Base-by-base conservation (phyloP, 1,140 invertebrate genomes). In the Drosophila azteca region DNA sequence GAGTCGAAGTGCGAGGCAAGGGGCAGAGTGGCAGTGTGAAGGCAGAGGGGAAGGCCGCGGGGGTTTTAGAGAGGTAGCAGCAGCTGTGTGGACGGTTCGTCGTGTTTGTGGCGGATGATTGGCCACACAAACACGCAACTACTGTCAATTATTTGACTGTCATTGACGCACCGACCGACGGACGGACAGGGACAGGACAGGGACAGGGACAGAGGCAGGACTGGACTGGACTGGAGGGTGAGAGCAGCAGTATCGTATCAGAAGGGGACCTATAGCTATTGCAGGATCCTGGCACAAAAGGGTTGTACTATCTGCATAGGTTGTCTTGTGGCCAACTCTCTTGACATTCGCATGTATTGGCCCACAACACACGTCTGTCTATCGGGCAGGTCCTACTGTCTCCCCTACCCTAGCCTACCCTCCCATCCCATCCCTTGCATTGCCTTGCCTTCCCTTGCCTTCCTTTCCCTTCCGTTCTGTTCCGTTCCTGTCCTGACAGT, bases 141-240 rank as follows among this genome's bases (percentile, higher is more conserved):
- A 90, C 85, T 90, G 85, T 90, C 85, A 90, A 85, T 89, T 89
- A 90, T 89, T 84, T 81, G 77, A 90, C 85, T 85, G 85, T 81
- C 85, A 84, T 81, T 88, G 83, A 87, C 79, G 82, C 83, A 88
- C 61, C 79, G 82, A 49, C 82, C 64, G 82, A 77, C 83, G 69
- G 82, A 68, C 74, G 59, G 66, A 77, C 58, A 46, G 68, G 77
- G 61, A 57, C 43, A 29, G 17, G 24, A 43, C 46, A 31, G 52
- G 26, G n/a, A 11, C 44, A 41, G 52, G 5, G 5, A 26, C 24
- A 0, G 24, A 24, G 57, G 22, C 35, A 58, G 44, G 52, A 45
- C 60, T 4, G 45, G 22, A 48, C 35, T 53, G 44, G 52, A 45
- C 60, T 4, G 45, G 22, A 48, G 41, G 57, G 45, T 31, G 41